Evolutionary conservation across 1,140 invertebrate species (phyloP).

Genomic region (Zaprionus capensis): DNA sequence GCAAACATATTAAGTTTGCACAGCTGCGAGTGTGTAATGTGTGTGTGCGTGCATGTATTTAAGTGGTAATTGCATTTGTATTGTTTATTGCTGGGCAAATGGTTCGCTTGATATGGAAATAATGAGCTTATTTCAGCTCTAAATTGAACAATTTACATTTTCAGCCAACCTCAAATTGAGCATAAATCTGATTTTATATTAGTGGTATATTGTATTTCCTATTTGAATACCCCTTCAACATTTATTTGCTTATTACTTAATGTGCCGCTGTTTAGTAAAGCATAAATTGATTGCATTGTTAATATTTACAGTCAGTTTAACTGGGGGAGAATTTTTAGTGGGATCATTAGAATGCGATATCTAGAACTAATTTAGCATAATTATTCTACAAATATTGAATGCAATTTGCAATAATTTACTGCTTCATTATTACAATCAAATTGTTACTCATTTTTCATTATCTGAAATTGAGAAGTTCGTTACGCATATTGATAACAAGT

Average conservation of each 20-base stretch:
- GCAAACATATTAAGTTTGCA: slow-evolving; percentile 5
- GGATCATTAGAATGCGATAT: neutral
- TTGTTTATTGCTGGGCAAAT: slow-evolving; percentile 8
- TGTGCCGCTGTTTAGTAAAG: neutral
- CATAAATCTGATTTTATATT: slow-evolving; percentile 1
- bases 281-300: slow-evolving; percentile 5
- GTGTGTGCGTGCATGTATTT: slow-evolving; percentile 8
- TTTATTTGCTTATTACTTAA: neutral
- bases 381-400: neutral
- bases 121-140: neutral
- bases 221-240: neutral
- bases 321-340: neutral
- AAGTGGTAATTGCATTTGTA: slow-evolving; percentile 3
- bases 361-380: neutral
- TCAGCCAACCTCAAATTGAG: neutral
- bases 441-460: too few species aligned
- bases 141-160: neutral
- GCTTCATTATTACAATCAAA: too few species aligned
- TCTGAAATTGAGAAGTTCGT: too few species aligned
- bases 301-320: neutral
- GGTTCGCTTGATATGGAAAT: slow-evolving; percentile 1
- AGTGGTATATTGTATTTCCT: neutral
- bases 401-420: too few species aligned
- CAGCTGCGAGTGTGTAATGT: slow-evolving; percentile 15
- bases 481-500: too few species aligned